Conservation (phyloP, 2,797 vertebrate genomes). For the Nothura maculosa region DNA sequence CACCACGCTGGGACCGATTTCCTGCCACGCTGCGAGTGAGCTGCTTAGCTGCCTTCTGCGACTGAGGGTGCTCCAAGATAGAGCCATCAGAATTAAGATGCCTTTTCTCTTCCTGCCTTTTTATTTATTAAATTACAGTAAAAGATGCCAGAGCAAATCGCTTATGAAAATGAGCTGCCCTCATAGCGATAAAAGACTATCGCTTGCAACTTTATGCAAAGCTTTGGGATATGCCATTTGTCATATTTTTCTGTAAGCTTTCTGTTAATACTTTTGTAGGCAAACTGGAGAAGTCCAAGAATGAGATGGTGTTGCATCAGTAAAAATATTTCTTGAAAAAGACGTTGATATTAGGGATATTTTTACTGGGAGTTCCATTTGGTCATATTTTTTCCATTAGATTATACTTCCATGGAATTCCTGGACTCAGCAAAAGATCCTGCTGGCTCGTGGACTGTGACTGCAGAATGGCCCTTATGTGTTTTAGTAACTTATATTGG, state of each 20-base stretch:
- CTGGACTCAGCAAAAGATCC: background rate
- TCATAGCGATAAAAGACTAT: accelerated
- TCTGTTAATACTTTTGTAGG: background rate
- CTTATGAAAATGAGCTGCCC: background rate
- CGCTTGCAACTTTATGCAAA: background rate
- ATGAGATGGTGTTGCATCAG: slow-evolving; percentile 11
- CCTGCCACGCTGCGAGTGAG: slow-evolving; percentile 1
- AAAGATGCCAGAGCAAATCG: background rate
- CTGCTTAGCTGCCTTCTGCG: background rate
- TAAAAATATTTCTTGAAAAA: background rate
- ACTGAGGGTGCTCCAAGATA: background rate
- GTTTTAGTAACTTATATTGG: slow-evolving; percentile 22
- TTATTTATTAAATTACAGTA: background rate
- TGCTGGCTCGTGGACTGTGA: background rate
- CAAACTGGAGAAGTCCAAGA: slow-evolving; percentile 13
- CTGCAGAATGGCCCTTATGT: background rate
- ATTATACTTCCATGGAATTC: background rate
- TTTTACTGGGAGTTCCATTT: background rate
- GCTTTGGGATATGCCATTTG: background rate
- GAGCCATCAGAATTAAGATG: background rate
- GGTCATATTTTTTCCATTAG: slow-evolving; percentile 7
- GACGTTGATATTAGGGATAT: background rate
- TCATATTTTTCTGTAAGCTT: background rate
- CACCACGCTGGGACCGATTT: slow-evolving; percentile 38
- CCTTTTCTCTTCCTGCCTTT: background rate